Evolutionary conservation across 2,797 vertebrate species (phyloP).

Genomic region (Phataginus tetradactyla): DNA sequence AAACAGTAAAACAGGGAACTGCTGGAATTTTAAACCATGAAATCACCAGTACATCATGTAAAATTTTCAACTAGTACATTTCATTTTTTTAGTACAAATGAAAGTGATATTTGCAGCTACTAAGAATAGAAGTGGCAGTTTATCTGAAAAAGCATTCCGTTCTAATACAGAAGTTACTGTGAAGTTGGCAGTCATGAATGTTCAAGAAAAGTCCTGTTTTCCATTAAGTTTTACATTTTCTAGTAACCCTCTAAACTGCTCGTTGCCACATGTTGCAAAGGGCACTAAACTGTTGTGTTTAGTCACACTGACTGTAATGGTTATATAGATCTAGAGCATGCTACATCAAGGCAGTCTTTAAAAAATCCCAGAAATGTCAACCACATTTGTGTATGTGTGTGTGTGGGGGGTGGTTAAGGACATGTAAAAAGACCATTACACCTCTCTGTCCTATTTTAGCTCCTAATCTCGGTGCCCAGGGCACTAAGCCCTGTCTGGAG

Average conservation of each 20-base stretch:
- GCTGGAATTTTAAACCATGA: slow-evolving; percentile 49
- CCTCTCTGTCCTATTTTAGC: neutral
- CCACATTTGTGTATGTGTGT: neutral
- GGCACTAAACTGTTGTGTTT: neutral
- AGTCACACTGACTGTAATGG: neutral
- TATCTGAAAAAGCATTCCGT: slow-evolving; percentile 61
- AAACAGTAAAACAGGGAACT: slow-evolving; percentile 58
- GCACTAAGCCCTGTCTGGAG: neutral
- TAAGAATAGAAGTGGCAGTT: slow-evolving; percentile 61
- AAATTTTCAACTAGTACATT: slow-evolving; percentile 38
- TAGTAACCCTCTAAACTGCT: slow-evolving; percentile 53
- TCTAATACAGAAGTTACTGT: slow-evolving; percentile 43
- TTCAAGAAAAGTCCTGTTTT: slow-evolving; percentile 63
- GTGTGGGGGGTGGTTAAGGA: neutral
- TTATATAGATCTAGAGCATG: accelerated
- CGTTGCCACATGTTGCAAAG: neutral
- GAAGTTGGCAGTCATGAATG: slow-evolving; percentile 41
- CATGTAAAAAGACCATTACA: neutral
- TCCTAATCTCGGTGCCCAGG: neutral
- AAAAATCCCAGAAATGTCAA: slow-evolving; percentile 19
- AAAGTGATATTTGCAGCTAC: slow-evolving; percentile 60
- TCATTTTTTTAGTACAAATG: slow-evolving; percentile 37
- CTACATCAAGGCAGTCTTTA: slow-evolving; percentile 11
- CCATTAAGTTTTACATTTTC: slow-evolving; percentile 64
- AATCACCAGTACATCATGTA: slow-evolving; percentile 38